These are phyloP conservation scores for Drosophila stalkeri DNA, from an alignment of 2,888 invertebrate species.

Conservation along the genomic window DNA sequence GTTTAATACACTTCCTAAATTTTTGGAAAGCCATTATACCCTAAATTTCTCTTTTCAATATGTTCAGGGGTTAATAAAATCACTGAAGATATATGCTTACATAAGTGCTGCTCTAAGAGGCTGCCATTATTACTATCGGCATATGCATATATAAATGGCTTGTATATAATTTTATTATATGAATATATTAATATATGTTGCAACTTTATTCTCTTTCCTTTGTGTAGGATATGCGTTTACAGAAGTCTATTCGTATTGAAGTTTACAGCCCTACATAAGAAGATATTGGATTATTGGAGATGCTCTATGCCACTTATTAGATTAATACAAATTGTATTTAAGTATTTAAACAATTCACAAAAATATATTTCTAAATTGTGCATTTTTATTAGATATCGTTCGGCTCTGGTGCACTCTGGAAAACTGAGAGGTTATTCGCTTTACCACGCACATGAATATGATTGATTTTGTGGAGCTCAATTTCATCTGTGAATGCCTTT, in stretches of 20 bases:
- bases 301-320: no score
- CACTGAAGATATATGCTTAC: background rate
- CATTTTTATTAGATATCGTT: background rate
- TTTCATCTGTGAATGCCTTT: conserved; percentile 50
- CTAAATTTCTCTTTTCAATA: background rate
- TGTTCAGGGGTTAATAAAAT: background rate
- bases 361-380: no score
- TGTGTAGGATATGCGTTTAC: no score
- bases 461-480: conserved; percentile 57
- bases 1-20: background rate
- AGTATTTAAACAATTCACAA: no score
- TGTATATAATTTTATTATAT: no score
- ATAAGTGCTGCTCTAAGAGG: background rate
- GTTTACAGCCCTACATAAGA: no score
- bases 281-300: no score
- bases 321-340: no score
- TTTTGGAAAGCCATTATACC: background rate
- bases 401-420: background rate
- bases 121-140: background rate
- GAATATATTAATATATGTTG: no score
- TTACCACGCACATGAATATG: conserved; percentile 49
- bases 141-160: no score
- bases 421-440: conserved; percentile 33
- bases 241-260: no score
- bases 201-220: no score